Evolutionary conservation across 1,140 invertebrate genomes (phyloP), one percentile per base, ranked within the genome.

Genomic region (Anastrepha ludens): DNA sequence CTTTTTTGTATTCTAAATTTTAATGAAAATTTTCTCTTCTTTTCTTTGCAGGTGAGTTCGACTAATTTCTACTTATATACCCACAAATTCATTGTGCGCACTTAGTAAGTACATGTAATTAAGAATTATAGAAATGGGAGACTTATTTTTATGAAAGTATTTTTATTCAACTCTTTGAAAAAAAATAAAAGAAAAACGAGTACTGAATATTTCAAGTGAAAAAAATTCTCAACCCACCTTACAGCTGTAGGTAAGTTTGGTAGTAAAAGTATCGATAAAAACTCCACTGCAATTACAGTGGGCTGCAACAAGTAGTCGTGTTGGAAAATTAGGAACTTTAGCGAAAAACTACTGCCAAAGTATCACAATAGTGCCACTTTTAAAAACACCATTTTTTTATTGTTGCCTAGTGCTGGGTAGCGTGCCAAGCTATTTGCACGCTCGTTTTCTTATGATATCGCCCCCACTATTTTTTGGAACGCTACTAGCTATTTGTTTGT

Each of bases 351-450:
- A 55, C 50, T 20, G 55, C 15, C 47, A 81, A 81, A 81, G 55
- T 81, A 55, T 20, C 74, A 29, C 50, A 81, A 81, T 44, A 81
- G 47, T 81, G 44, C 4, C 74, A 55, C 74, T 81, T 81, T 81
- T 2, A 55, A 81, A 81, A 15, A 81, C 47, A 55, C 47, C 17
- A 55, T 50, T 81, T 74, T 74, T 17, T 64, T n/a, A 17, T 58
- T 58, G 55, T 13, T 41, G 44, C 13, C 2, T 13, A 15, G 44
- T 50, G 74, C 3, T 74, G 9, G 9, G 39, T 13, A 44, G 67
- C 17, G 39, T n/a, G 67, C 8, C 60, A 62, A 62, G 17, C 17
- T 62, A 13, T 62, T 50, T 81, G 50, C 74, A 55, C 44, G 47
- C 74, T 55, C n/a, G 15, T 55, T 81, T 6, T 81, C 13, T 81